Evolutionary conservation across 2,888 invertebrate species (phyloP).

Genomic region (Netelia fuscicornis): DNA sequence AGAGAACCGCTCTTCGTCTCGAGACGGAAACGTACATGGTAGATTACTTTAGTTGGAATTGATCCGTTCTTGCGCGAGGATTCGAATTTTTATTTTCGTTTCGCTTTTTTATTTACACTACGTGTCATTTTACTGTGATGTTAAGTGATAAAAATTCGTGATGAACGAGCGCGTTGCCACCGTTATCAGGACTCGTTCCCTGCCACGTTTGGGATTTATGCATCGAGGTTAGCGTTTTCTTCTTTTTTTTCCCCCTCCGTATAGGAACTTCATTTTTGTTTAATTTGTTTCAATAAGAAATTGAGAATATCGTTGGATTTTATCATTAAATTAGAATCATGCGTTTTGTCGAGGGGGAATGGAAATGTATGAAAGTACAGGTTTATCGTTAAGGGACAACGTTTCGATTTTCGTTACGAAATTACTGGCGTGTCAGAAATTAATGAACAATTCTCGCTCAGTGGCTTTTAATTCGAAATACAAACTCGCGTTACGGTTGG

Average conservation of each 20-base stretch:
- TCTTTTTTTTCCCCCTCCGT: neutral
- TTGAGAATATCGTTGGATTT: neutral
- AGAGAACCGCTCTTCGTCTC: constrained; percentile 52
- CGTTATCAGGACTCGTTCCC: constrained; percentile 66
- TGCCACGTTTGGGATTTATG: constrained; percentile 59
- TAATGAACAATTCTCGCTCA: constrained; percentile 22
- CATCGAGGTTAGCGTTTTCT: constrained; percentile 51
- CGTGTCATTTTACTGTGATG: constrained; percentile 3
- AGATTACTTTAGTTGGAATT: constrained; percentile 55
- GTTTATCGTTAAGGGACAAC: neutral
- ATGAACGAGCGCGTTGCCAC: constrained; percentile 61
- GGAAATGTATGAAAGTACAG: neutral
- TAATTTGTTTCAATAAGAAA: too few species aligned
- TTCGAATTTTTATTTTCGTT: neutral
- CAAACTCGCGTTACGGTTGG: constrained; percentile 25
- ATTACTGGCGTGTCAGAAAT: neutral
- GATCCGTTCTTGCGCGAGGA: constrained; percentile 51
- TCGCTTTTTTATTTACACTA: neutral
- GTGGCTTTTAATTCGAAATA: constrained; percentile 22
- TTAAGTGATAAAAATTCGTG: constrained; percentile 41
- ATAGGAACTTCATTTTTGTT: neutral
- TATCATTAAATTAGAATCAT: neutral
- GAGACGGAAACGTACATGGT: constrained; percentile 34
- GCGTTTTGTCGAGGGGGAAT: neutral
- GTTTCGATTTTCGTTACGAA: neutral